Percentiles rank a stretch among this genome's conserved stretches.
These are phyloP conservation scores for Mya arenaria DNA, from an alignment of 1,140 invertebrate species.

Conservation along the genomic window DNA sequence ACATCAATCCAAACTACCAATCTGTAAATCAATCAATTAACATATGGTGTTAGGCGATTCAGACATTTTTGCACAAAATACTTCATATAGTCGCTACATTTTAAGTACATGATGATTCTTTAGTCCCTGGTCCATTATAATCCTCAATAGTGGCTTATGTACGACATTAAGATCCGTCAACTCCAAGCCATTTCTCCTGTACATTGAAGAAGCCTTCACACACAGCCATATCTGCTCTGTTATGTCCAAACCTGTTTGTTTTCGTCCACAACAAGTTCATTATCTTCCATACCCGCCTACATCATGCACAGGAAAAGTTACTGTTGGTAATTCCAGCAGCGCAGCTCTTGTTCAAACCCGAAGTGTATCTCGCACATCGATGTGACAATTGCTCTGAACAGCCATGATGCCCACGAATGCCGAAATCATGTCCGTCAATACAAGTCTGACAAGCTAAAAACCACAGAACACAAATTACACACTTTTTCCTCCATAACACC, in stretches of 20 bases:
- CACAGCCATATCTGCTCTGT: conserved; percentile 4
- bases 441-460: neutral
- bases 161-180: conserved; percentile 20
- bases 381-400: conserved; percentile 2
- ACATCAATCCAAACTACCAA: too few species aligned
- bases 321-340: too few species aligned
- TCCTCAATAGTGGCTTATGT: neutral
- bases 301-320: neutral
- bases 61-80: neutral
- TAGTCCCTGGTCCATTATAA: neutral
- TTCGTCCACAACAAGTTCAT: neutral
- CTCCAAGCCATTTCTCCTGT: neutral
- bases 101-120: conserved; percentile 7
- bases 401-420: neutral
- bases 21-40: neutral
- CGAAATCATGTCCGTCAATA: neutral
- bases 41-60: conserved; percentile 9
- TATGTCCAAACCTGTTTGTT: neutral
- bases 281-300: neutral
- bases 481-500: neutral
- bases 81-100: neutral
- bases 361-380: neutral
- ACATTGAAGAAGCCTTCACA: conserved; percentile 7
- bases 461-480: neutral
- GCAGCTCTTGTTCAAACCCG: too few species aligned